Conservation (phyloP, 1,140 invertebrate species). For the Himalopsyche phryganea region DNA sequence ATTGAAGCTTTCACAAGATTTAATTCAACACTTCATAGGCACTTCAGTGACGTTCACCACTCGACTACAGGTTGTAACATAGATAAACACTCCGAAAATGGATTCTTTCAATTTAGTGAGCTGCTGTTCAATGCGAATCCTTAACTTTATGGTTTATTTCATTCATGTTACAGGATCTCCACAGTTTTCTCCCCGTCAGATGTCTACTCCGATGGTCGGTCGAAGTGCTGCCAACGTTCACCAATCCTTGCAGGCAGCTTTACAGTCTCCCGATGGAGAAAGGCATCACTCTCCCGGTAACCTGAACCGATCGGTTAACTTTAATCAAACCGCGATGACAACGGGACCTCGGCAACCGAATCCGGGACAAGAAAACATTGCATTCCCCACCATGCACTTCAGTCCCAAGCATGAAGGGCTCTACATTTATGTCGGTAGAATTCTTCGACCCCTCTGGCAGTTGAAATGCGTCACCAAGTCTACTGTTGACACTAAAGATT, state of each 20-base stretch:
- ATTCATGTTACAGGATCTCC: conserved; percentile 40
- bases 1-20: too few relatives aligned
- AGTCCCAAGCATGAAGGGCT: conserved; percentile 91
- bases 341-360: conserved; percentile 32
- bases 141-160: too few relatives aligned
- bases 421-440: conserved; percentile 84
- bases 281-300: neutral
- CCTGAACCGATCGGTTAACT: conserved; percentile 37
- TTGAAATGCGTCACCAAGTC: conserved; percentile 66
- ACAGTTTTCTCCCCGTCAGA: conserved; percentile 50
- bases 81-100: too few relatives aligned
- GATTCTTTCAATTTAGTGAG: too few relatives aligned
- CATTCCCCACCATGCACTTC: conserved; percentile 53
- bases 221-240: conserved; percentile 37
- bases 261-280: conserved; percentile 19
- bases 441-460: conserved; percentile 80
- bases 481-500: conserved; percentile 56
- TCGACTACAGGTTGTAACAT: too few relatives aligned
- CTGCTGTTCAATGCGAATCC: too few relatives aligned
- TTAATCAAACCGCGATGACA: too few relatives aligned
- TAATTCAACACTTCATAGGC: too few relatives aligned
- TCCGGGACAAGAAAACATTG: conserved; percentile 28
- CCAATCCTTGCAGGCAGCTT: conserved; percentile 31
- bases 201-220: conserved; percentile 49
- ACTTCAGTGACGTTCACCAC: too few relatives aligned